These are phyloP conservation scores for Tyrannus savana DNA, from an alignment of 2,113 vertebrate genomes.

Conservation along the genomic window DNA sequence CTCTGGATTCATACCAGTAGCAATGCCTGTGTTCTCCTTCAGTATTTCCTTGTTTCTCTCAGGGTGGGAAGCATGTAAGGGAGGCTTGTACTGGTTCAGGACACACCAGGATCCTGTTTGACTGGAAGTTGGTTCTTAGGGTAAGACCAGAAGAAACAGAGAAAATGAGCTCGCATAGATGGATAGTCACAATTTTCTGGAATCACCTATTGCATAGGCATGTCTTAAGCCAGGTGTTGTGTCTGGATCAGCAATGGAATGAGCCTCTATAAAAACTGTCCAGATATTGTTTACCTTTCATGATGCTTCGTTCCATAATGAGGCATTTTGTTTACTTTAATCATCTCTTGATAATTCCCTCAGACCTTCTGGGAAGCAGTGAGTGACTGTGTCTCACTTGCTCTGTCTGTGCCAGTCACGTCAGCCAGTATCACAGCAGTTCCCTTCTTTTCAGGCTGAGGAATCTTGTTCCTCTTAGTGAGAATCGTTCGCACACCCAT, in stretches of 20 bases:
- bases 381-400: neutral
- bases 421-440: neutral
- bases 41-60: neutral
- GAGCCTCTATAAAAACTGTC: neutral
- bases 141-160: neutral
- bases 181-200: neutral
- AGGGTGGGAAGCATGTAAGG: neutral
- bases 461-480: neutral
- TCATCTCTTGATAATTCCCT: neutral
- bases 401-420: neutral
- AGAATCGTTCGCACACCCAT: neutral
- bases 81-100: neutral
- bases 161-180: neutral
- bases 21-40: neutral
- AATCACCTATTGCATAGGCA: neutral
- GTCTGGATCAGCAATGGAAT: neutral
- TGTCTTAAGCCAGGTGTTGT: neutral
- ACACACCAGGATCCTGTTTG: neutral
- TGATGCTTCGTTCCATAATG: neutral
- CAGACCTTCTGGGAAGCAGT: neutral
- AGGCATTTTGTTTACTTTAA: neutral
- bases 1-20: neutral
- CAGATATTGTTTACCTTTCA: neutral
- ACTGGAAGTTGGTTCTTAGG: neutral
- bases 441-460: neutral